Evolutionary conservation across 2,888 invertebrate genomes (phyloP).

Genomic region (Caenorhabditis afra): DNA sequence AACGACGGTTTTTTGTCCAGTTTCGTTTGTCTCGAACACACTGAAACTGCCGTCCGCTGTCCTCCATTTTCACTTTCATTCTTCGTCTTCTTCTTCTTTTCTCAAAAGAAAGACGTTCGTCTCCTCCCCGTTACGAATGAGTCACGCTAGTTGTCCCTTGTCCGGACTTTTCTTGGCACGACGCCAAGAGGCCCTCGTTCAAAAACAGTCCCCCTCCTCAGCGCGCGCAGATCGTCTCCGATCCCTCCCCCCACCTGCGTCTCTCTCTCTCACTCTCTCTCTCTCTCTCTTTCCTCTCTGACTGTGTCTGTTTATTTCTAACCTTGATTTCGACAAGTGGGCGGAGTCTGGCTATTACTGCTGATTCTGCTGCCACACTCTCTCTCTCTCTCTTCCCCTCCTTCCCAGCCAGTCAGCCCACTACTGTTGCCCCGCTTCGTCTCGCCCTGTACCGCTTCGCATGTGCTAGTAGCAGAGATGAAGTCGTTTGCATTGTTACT

Average conservation of each 20-base stretch:
- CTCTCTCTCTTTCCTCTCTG: conserved; percentile 6
- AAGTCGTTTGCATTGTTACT: conserved; percentile 21
- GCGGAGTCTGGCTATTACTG: conserved; percentile 48
- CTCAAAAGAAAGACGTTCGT: too few relatives aligned
- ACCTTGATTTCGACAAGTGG: conserved; percentile 59
- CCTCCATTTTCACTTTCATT: too few relatives aligned
- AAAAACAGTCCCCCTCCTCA: too few relatives aligned
- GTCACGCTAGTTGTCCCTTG: too few relatives aligned
- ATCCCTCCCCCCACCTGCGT: not conserved
- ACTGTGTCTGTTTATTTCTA: conserved; percentile 42
- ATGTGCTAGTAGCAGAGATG: conserved; percentile 45
- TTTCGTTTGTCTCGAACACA: too few relatives aligned
- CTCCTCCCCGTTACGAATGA: too few relatives aligned
- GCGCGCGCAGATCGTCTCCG: too few relatives aligned
- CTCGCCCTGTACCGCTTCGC: conserved; percentile 12
- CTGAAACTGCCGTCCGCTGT: too few relatives aligned
- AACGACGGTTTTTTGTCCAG: too few relatives aligned
- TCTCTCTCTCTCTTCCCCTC: not conserved
- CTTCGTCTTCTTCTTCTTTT: too few relatives aligned
- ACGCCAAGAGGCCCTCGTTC: too few relatives aligned
- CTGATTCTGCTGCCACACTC: conserved; percentile 46
- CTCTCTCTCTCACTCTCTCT: conserved; percentile 10
- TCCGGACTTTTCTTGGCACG: too few relatives aligned
- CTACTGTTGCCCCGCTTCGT: conserved; percentile 11
- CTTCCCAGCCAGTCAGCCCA: conserved; percentile 14